Evolutionary conservation across 1,140 invertebrate species (phyloP).

Genomic region (Cydia splendana): DNA sequence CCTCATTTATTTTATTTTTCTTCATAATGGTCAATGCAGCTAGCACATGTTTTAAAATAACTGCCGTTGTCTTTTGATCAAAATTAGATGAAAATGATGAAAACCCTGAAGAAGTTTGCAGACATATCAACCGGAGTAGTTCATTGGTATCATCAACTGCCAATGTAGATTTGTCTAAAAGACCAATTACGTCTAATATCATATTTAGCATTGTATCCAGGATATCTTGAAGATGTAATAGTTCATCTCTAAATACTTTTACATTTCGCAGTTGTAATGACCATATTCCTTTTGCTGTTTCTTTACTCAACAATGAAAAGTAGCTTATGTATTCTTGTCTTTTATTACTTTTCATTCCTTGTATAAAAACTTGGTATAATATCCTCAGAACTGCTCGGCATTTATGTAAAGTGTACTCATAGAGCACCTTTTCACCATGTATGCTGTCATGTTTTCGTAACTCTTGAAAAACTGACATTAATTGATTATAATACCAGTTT

Average conservation of each 20-base stretch:
- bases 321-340: neutral
- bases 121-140: conserved; percentile 51
- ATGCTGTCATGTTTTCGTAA: conserved; percentile 39
- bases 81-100: conserved; percentile 39
- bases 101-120: conserved; percentile 45
- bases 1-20: conserved; percentile 48
- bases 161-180: conserved; percentile 39
- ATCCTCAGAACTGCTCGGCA: conserved; percentile 51
- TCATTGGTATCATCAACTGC: conserved; percentile 41
- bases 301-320: conserved; percentile 38
- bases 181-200: conserved; percentile 44
- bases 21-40: conserved; percentile 46
- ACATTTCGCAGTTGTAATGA: conserved; percentile 46
- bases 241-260: conserved; percentile 42
- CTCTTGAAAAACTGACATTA: conserved; percentile 48
- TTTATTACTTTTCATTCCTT: conserved; percentile 36
- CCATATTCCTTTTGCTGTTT: conserved; percentile 41
- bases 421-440: conserved; percentile 47
- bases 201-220: conserved; percentile 49
- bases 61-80: conserved; percentile 38
- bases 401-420: conserved; percentile 54
- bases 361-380: conserved; percentile 49
- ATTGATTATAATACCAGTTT: conserved; percentile 57
- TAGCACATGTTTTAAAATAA: conserved; percentile 52
- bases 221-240: conserved; percentile 43